Evolutionary conservation across 2,888 invertebrate species (phyloP).

Genomic region (Vannuccia rotundouncinata): DNA sequence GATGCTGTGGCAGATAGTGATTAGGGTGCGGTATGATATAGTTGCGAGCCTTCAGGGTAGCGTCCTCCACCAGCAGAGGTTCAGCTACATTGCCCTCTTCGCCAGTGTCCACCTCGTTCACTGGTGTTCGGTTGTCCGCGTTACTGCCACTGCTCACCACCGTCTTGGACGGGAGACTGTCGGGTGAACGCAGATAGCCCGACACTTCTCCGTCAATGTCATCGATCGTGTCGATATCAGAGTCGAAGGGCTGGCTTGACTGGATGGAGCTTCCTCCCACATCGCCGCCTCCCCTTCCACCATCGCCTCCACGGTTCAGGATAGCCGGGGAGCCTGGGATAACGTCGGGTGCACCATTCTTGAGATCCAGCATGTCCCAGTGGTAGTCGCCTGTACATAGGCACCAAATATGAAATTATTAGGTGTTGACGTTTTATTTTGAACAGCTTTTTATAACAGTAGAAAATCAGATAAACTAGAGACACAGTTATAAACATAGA

Average conservation of each 20-base stretch:
- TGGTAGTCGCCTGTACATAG: conserved; percentile 13
- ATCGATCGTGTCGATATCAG: background rate
- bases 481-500: no score
- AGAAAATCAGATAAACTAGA: no score
- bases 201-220: background rate
- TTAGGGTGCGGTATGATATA: background rate
- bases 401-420: no score
- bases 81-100: no score
- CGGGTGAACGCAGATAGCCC: background rate
- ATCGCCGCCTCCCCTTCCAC: background rate
- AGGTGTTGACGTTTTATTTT: no score
- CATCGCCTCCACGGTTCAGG: background rate
- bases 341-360: conserved; percentile 1
- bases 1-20: background rate
- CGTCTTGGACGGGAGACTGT: background rate
- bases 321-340: background rate
- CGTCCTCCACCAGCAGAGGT: no score
- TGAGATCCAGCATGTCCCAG: conserved; percentile 4
- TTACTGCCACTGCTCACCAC: no score
- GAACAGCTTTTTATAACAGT: no score
- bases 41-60: background rate
- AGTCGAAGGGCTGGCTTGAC: background rate
- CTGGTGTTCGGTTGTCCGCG: no score
- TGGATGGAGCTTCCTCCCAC: background rate
- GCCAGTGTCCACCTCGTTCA: no score